phyloP scores from a whole-genome alignment of 2,113 vertebrate species.

The Vulpes ferrilata region DNA sequence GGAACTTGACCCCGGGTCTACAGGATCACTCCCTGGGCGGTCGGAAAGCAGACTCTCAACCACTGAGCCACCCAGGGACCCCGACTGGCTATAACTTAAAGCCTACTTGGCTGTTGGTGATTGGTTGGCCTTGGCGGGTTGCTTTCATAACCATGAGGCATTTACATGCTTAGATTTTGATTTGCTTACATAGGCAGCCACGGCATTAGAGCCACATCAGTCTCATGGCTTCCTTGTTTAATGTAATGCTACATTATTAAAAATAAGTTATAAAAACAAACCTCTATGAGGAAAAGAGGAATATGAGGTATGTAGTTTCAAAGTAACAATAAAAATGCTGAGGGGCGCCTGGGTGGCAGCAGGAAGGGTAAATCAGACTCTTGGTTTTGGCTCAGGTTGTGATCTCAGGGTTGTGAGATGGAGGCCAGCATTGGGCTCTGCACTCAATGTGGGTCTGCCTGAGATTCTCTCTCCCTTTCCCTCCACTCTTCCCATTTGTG shows the following conservation, averaged over 20 bases:
- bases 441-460: not conserved
- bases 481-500: not conserved
- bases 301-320: not conserved
- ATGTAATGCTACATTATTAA: not conserved
- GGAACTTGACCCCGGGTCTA: no score
- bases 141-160: not conserved
- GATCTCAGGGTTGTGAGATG: not conserved
- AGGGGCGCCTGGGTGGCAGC: not conserved
- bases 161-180: not conserved
- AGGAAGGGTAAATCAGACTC: not conserved
- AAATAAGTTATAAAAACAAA: constrained; percentile 3
- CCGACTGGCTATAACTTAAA: not conserved
- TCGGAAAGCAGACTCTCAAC: no score
- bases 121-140: not conserved
- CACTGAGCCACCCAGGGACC: no score
- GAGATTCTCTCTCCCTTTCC: not conserved
- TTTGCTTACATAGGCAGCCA: not conserved
- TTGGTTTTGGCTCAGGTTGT: not conserved
- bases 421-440: not conserved
- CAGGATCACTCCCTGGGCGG: no score
- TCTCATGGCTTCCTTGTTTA: not conserved
- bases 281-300: not conserved
- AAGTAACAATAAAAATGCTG: not conserved
- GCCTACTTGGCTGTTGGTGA: not conserved
- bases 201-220: not conserved